Conservation (phyloP, 2,888 invertebrate species). For the Drosophila quinaria region DNA sequence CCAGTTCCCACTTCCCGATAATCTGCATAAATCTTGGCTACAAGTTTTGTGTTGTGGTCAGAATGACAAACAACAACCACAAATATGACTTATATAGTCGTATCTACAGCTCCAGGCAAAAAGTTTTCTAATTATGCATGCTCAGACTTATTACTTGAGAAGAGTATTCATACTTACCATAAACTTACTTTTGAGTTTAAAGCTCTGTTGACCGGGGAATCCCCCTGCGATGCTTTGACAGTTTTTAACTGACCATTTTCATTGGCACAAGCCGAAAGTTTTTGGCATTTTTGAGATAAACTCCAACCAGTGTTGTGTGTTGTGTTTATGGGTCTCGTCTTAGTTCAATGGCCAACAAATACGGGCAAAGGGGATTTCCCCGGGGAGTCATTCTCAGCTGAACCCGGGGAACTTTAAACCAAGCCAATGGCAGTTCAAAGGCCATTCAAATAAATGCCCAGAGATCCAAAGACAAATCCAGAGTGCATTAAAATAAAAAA, state of each 20-base stretch:
- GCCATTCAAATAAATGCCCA: constrained; percentile 66
- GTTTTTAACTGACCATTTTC: constrained; percentile 73
- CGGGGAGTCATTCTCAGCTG: constrained; percentile 64
- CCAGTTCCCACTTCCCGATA: background rate
- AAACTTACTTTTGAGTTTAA: constrained; percentile 19
- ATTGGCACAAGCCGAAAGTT: constrained; percentile 63
- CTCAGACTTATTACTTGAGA: constrained; percentile 61
- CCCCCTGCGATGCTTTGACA: constrained; percentile 37
- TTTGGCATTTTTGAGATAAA: constrained; percentile 60
- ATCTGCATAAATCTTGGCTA: constrained; percentile 56
- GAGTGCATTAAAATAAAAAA: constrained; percentile 46
- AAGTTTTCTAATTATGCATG: constrained; percentile 78
- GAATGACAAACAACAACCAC: constrained; percentile 32
- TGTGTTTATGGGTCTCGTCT: constrained; percentile 67
- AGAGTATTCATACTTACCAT: background rate
- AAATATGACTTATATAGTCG: constrained; percentile 61
- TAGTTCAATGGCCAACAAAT: constrained; percentile 74
- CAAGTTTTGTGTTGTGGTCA: constrained; percentile 47
- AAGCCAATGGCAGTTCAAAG: constrained; percentile 51
- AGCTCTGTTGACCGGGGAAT: constrained; percentile 7
- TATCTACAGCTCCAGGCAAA: constrained; percentile 34
- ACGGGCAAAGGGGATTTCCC: constrained; percentile 58
- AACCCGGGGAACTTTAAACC: constrained; percentile 42
- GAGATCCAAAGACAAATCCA: background rate
- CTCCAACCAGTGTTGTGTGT: constrained; percentile 56